Evolutionary conservation across 2,113 vertebrate genomes (phyloP), one percentile per base, ranked within the genome.

Genomic region (Quiscalus mexicanus): DNA sequence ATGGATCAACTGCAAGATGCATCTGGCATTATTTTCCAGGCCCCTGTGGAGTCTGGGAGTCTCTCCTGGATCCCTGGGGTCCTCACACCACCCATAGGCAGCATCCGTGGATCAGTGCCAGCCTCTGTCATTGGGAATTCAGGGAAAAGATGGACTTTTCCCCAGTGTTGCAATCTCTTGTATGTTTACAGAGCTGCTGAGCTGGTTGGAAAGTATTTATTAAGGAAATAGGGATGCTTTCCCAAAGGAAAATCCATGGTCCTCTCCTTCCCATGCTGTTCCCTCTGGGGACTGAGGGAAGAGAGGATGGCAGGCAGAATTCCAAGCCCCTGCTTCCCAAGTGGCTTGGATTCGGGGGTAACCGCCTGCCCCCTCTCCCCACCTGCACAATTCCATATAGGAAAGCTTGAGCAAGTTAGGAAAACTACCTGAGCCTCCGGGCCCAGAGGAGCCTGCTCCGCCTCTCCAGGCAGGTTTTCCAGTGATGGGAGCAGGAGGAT

Each of bases 111-210:
- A 59, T 53, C 74, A 37, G 79, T 47, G 59, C 70, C 81, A 68
- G 87, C 79, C 83, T 84, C 74, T 83, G 55, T 53, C n/a, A 2
- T 30, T 28, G 81, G 74, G 81, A 91, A 90, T 97, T 96, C 79
- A 71, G 93, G 95, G 93, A 82, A 90, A 95, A 95, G 84, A 79
- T 50, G 88, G 87, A 94, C 89, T 94, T 91, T 50, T 64, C 47
- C 76, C 19, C n/a, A 91, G 86, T 74, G 45, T 95, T 96, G 95
- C 90, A 96, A 91, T 90, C 65, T 94, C 67, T 78, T 69, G 84
- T 97, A 84, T 95, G 97, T 97, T 97, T 97, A 97, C 97, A 97
- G 94, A 95, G 90, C 93, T 97, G 95, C 94, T 94, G 68, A 95
- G 92, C 87, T 91, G 74, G 89, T 86, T 8, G 49, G 71, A 94